These are phyloP conservation scores for Mythimna pallens DNA, from an alignment of 2,888 invertebrate genomes.

Conservation along the genomic window DNA sequence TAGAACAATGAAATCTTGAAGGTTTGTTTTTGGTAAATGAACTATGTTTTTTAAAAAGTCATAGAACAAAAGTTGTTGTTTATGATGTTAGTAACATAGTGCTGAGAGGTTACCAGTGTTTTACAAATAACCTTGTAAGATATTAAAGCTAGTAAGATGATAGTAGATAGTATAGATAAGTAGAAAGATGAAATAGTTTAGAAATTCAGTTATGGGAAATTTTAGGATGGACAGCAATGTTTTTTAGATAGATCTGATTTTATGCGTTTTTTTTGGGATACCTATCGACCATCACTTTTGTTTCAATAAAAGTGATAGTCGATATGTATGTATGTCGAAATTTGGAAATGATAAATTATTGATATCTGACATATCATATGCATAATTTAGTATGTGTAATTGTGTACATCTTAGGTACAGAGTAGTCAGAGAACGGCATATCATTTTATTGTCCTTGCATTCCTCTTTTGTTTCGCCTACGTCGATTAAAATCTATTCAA, in stretches of 20 bases:
- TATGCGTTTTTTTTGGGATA: too few species aligned
- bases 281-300: too few species aligned
- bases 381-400: background rate
- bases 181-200: background rate
- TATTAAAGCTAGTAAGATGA: background rate
- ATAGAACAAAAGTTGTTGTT: too few species aligned
- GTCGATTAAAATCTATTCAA: constrained; percentile 53
- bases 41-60: too few species aligned
- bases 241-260: background rate
- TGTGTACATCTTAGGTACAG: background rate
- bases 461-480: constrained; percentile 66
- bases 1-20: too few species aligned
- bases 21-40: too few species aligned
- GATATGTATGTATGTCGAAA: background rate
- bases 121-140: too few species aligned
- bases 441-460: constrained; percentile 61
- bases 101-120: too few species aligned
- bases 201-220: background rate
- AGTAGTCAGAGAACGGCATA: constrained; percentile 41
- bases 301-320: too few species aligned
- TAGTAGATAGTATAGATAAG: too few species aligned
- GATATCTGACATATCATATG: background rate
- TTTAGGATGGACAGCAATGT: background rate
- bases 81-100: too few species aligned
- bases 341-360: background rate